A percentile compares a stretch with the other conserved stretches of the same genome.
phyloP scores from a whole-genome alignment of 2,797 vertebrate genomes.

The Zenarchopterus dispar region DNA sequence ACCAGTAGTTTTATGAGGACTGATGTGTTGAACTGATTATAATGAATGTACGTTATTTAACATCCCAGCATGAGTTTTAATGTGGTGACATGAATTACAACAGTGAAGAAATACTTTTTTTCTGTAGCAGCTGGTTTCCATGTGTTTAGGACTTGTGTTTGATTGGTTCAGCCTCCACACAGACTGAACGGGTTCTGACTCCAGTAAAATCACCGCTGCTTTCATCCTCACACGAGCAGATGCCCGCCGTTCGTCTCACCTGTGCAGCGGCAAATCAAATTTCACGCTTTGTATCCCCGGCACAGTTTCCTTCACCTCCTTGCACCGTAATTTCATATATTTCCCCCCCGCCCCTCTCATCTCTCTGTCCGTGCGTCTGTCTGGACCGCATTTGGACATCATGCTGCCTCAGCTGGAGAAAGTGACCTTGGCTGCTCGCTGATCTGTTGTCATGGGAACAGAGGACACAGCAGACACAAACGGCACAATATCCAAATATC shows the following conservation, averaged over 20 bases:
- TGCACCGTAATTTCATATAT: slow-evolving; percentile 41
- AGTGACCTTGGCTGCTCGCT: slow-evolving; percentile 72
- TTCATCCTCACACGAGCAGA: slow-evolving; percentile 15
- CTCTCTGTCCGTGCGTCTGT: slow-evolving; percentile 16
- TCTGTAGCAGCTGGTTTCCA: too few relatives aligned
- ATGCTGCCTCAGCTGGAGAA: slow-evolving; percentile 51
- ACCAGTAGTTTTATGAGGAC: too few relatives aligned
- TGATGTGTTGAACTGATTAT: too few relatives aligned
- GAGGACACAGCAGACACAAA: slow-evolving; percentile 42
- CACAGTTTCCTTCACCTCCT: slow-evolving; percentile 36
- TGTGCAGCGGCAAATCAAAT: slow-evolving; percentile 48
- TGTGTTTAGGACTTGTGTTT: too few relatives aligned
- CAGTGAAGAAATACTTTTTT: too few relatives aligned
- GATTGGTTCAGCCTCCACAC: too few relatives aligned
- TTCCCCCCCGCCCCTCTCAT: too few relatives aligned
- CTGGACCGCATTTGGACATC: slow-evolving; percentile 19
- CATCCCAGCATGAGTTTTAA: too few relatives aligned
- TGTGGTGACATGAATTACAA: too few relatives aligned
- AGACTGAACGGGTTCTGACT: too few relatives aligned
- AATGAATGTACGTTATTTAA: too few relatives aligned
- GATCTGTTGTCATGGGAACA: slow-evolving; percentile 80
- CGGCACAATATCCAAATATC: slow-evolving; percentile 18
- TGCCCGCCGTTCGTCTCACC: slow-evolving; percentile 27
- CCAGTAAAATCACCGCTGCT: background rate
- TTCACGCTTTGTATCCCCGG: slow-evolving; percentile 35